Evolutionary conservation across 2,797 vertebrate genomes (phyloP), one percentile per base, ranked within the genome.

Genomic region (Sebastes vulpes): DNA sequence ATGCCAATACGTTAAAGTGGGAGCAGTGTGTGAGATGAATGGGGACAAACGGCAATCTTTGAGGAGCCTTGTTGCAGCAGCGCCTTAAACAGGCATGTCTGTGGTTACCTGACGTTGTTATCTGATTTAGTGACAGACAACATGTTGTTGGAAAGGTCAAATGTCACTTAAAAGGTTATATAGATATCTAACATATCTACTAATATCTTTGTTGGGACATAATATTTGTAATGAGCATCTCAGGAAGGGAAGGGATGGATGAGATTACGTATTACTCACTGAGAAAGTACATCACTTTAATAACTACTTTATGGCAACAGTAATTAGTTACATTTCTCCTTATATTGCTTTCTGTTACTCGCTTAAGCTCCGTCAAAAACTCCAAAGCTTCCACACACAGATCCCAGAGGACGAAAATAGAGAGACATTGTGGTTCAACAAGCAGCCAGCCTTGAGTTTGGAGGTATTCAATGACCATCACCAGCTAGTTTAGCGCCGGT

Each of bases 1-100:
- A 96, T 95, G 95, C 94, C 95, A 95, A 95, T 95, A 96, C 93
- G 93, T 92, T 95, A 95, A 95, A 94, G 89, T 85, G 86, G 85
- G 89, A 87, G 82, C 86, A 56, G 85, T 59, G 79, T 88, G 89
- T 81, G 82, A 91, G 91, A 94, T 90, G 89, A 92, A 94, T 91
- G 86, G 86, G 87, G 89, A 86, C 89, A 84, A 87, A 86, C n/a
- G 54, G 76, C 72, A 52, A 32, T 85, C 82, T 85, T 72, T 86
- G 76, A 81, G 86, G 72, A 66, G 76, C 32, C 63, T 58, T 16
- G 75, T 79, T 50, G 82, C 65, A 52, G 84, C 61, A 10, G 76
- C 54, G 11, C 59, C 57, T 56, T 58, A 63, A 74, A 72, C 61
- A 18, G 56, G 20, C 72, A 28, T 9, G 65, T 63, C 35, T 38